Conservation (phyloP, 1,140 invertebrate genomes). For the Lasioglossum albipes region DNA sequence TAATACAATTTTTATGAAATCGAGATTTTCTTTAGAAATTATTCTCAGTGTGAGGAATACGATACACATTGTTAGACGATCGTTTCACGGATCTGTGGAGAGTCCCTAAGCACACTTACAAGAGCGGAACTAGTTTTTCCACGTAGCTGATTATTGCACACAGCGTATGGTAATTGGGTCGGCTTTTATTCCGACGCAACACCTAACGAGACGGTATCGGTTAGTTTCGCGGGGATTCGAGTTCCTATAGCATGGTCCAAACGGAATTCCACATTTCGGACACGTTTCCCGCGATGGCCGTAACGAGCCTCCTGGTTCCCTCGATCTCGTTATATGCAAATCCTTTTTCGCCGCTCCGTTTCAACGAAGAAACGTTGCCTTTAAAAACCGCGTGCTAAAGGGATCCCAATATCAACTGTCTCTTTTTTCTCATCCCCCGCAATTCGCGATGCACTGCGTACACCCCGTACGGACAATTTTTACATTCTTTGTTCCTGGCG, state of each 20-base stretch:
- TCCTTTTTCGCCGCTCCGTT: not conserved
- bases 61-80: too few relatives aligned
- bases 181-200: not conserved
- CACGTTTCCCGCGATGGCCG: conserved; percentile 4
- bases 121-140: not conserved
- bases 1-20: too few relatives aligned
- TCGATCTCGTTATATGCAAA: conserved; percentile 6
- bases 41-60: too few relatives aligned
- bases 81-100: too few relatives aligned
- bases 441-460: too few relatives aligned
- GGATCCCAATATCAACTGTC: not conserved
- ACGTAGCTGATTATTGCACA: not conserved
- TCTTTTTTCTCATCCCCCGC: not conserved
- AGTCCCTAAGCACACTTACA: not conserved
- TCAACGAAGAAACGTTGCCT: not conserved
- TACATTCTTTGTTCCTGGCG: too few relatives aligned
- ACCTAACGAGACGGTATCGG: conserved; percentile 14
- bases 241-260: not conserved
- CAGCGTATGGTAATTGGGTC: conserved; percentile 9
- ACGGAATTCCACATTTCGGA: conserved; percentile 3
- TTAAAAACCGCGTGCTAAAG: not conserved
- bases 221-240: not conserved
- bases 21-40: too few relatives aligned
- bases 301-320: not conserved
- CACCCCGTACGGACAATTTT: too few relatives aligned